phyloP scores from a whole-genome alignment of 2,113 vertebrate genomes.

The Cnemophilus loriae region DNA sequence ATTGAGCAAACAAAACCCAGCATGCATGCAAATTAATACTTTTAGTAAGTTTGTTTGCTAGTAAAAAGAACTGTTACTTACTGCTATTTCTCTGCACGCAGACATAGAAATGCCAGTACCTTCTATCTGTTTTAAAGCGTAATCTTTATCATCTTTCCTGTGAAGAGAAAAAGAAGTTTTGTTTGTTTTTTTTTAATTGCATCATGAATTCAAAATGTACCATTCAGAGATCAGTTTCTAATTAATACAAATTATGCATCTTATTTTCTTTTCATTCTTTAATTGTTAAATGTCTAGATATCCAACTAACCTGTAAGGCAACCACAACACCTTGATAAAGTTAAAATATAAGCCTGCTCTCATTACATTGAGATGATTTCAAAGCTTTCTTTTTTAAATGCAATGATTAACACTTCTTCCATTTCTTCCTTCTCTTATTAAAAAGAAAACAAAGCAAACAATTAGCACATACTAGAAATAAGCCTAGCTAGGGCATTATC shows the following conservation, averaged over 20 bases:
- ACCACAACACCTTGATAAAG: neutral
- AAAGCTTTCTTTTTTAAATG: neutral
- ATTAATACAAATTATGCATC: neutral
- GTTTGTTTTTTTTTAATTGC: neutral
- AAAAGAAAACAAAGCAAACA: neutral
- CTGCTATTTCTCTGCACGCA: conserved; percentile 99
- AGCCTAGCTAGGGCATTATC: neutral
- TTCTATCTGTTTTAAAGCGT: conserved; percentile 99
- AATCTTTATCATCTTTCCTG: conserved; percentile 99
- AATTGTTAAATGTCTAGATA: neutral
- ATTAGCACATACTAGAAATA: neutral
- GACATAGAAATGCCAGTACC: conserved; percentile 99
- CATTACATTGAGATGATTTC: neutral
- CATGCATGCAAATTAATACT: neutral
- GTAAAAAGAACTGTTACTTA: conserved; percentile 78
- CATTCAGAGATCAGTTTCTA: neutral
- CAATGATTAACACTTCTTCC: neutral
- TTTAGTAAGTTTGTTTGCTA: neutral
- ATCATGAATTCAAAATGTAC: neutral
- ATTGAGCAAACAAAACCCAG: neutral
- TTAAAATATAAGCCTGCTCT: neutral
- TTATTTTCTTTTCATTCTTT: neutral
- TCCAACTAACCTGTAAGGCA: neutral
- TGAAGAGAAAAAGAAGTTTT: conserved; percentile 65
- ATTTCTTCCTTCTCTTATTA: neutral